phyloP scores from a whole-genome alignment of 1,140 invertebrate species.

The Drosophila elegans region DNA sequence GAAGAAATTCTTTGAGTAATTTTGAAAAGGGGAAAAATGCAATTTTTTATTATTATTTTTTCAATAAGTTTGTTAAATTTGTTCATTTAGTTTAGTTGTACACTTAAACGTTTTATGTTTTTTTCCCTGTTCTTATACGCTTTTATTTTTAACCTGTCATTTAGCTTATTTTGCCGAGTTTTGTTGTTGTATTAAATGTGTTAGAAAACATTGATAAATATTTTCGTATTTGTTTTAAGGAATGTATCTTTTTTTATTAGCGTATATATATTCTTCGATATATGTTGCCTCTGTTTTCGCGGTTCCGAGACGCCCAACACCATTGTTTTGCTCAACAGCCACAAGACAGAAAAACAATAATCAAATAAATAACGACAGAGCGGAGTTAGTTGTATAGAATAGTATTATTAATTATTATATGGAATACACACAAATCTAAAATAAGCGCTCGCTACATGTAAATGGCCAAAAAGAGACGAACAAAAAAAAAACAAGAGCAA shows the following conservation, averaged over 20 bases:
- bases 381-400: conserved; percentile 33
- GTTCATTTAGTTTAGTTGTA: conserved; percentile 47
- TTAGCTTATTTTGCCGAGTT: conserved; percentile 22
- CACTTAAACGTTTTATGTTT: conserved; percentile 30
- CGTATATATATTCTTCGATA: conserved; percentile 19
- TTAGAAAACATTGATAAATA: conserved; percentile 62
- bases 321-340: conserved; percentile 24
- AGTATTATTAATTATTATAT: conserved; percentile 50
- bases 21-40: conserved; percentile 76
- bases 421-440: conserved; percentile 66
- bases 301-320: conserved; percentile 1
- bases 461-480: conserved; percentile 55
- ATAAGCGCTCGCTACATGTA: conserved; percentile 48
- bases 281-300: conserved; percentile 6
- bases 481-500: conserved; percentile 14
- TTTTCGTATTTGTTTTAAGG: conserved; percentile 42
- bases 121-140: conserved; percentile 36
- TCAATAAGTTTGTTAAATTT: conserved; percentile 70
- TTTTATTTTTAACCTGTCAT: conserved; percentile 24
- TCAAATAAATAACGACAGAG: conserved; percentile 16
- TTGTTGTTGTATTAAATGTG: conserved; percentile 56
- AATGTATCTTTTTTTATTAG: conserved; percentile 37
- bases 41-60: conserved; percentile 60
- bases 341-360: conserved; percentile 15
- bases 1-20: conserved; percentile 14